These are phyloP conservation scores for Nesometra sesokonis DNA, from an alignment of 35 echinoderm and acorn worm species.

Conservation along the genomic window DNA sequence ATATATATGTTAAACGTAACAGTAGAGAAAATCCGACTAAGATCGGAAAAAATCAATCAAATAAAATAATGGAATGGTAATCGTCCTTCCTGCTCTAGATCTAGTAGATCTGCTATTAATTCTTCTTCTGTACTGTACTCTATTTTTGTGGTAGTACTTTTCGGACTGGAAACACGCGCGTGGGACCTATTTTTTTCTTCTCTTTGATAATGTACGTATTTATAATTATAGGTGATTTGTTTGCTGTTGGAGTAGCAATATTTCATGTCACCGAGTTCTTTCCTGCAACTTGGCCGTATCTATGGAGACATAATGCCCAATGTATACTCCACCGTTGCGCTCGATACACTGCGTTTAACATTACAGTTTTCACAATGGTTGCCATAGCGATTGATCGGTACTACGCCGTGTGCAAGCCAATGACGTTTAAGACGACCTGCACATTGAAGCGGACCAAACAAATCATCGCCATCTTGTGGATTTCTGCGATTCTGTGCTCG, in stretches of 20 bases:
- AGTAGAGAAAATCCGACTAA: too few species aligned
- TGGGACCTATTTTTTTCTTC: too few species aligned
- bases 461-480: slow-evolving; percentile 42
- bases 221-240: slow-evolving; percentile 53
- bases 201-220: too few species aligned
- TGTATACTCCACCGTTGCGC: slow-evolving; percentile 52
- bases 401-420: slow-evolving; percentile 23
- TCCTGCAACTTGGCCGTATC: slow-evolving; percentile 24
- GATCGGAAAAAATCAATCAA: too few species aligned
- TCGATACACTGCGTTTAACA: slow-evolving; percentile 57
- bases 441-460: slow-evolving; percentile 33
- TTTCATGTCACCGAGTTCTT: slow-evolving; percentile 80
- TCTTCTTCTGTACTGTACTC: too few species aligned
- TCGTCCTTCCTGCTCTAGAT: too few species aligned
- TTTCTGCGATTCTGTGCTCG: slow-evolving; percentile 1
- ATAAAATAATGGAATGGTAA: too few species aligned
- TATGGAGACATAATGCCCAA: slow-evolving; percentile 52
- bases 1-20: too few species aligned
- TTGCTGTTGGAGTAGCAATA: slow-evolving; percentile 39
- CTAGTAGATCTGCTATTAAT: too few species aligned
- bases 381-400: slow-evolving; percentile 73
- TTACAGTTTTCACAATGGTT: slow-evolving; percentile 64
- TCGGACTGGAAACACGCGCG: too few species aligned
- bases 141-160: too few species aligned
- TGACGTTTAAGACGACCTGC: slow-evolving; percentile 35